Percentiles rank a stretch among this genome's conserved stretches.
Conservation (phyloP, 2,888 invertebrate species). For the Campoletis raptor region DNA sequence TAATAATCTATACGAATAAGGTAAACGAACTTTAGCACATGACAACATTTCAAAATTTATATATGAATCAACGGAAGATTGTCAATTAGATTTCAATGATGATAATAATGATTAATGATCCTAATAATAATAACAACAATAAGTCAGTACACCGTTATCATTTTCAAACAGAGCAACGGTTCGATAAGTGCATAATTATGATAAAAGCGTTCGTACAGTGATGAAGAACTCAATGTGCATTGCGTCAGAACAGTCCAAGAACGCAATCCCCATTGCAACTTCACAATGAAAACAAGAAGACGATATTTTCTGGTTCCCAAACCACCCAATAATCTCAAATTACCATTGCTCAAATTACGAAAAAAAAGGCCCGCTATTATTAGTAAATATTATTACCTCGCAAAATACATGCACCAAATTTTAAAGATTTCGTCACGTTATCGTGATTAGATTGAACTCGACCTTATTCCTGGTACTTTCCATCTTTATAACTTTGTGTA, state of each 20-base stretch:
- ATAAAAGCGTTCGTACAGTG: conserved; percentile 34
- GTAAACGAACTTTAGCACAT: not conserved
- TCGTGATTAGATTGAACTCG: conserved; percentile 15
- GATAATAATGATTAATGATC: not conserved
- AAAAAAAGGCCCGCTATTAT: not conserved
- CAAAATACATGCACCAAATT: not conserved
- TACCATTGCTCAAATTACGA: not conserved
- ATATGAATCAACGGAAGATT: not conserved
- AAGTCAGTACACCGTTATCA: conserved; percentile 22
- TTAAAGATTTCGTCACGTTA: not conserved
- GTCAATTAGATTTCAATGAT: not conserved
- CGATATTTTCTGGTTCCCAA: conserved; percentile 1
- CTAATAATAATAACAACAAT: not conserved
- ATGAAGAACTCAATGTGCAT: conserved; percentile 47
- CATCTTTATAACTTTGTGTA: not conserved
- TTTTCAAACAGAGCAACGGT: not conserved
- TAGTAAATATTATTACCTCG: not conserved
- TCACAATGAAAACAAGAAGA: not conserved
- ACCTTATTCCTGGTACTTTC: not conserved
- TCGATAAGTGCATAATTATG: not conserved
- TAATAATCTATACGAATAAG: not conserved
- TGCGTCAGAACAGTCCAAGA: conserved; percentile 52
- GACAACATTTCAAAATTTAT: not conserved
- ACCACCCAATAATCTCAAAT: not conserved
- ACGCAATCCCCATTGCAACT: conserved; percentile 14